Evolutionary conservation across 2,888 invertebrate genomes (phyloP), one percentile per base, ranked within the genome.

Genomic region (Macrosiphum euphorbiae): DNA sequence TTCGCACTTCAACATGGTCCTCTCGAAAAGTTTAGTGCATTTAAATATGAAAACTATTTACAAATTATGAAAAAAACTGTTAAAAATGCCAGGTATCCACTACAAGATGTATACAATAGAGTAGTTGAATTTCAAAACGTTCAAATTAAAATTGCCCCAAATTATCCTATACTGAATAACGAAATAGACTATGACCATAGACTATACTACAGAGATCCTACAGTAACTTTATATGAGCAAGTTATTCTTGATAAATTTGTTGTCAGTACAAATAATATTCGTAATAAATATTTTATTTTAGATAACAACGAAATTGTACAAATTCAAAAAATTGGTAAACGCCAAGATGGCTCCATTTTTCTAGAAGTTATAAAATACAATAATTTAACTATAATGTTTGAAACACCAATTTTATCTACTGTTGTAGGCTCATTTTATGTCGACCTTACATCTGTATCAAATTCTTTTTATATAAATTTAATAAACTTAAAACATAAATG

Each of bases 41-140:
- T 86, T 86, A 86, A 86, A 86, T 86, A 86, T 86, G 86, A 86
- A 28, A 86, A 86, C 47, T 86, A 5, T 86, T 47, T 50, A 28
- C 86, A 86, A 47, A 47, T 47, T 28, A 28, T 86, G 0, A 86
- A 86, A 50, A 47, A 47, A 28, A 47, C 47, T 47, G 47, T 86
- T 4, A 47, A 86, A 86, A 47, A 47, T 86, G 47, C 47, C n/a
- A 44, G 47, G 0, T 86, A 86, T 28, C 47, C 86, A 28, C 47
- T 86, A 47, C 47, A 86, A 86, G 28, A 47, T 47, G 47, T 47
- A 11, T 47, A 86, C 2, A 86, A 86, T 86, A 44, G 86, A 86
- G 47, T 86, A 3, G 47, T 86, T 47, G 47, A 86, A 86, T 24
- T 85, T 35, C 85, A 44, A 85, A 85, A 44, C 24, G 7, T 85